A percentile compares a stretch with the other conserved stretches of the same genome.
These are phyloP conservation scores for Parazoanthus swiftii DNA, from an alignment of 92 coral and sea anemone genomes.

Conservation along the genomic window DNA sequence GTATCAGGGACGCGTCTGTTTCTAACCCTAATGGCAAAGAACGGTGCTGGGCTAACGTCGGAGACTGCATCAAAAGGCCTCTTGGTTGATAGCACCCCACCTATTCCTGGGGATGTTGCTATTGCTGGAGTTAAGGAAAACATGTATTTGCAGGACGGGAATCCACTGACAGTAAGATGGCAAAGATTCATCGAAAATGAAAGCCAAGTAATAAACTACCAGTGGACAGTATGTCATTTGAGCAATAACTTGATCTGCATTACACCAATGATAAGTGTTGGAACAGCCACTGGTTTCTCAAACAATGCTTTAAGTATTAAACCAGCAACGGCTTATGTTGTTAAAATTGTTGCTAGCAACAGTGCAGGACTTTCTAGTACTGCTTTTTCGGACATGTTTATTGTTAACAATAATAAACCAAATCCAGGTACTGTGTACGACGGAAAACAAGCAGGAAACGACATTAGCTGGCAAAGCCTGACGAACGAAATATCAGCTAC, in stretches of 20 bases:
- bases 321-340: slow-evolving; percentile 57
- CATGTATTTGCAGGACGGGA: slow-evolving; percentile 50
- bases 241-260: slow-evolving; percentile 32
- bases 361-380: slow-evolving; percentile 50
- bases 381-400: slow-evolving; percentile 43
- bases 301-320: slow-evolving; percentile 49
- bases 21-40: slow-evolving; percentile 52
- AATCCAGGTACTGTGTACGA: slow-evolving; percentile 67
- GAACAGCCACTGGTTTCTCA: slow-evolving; percentile 37
- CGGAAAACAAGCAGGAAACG: slow-evolving; percentile 47
- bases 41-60: slow-evolving; percentile 69
- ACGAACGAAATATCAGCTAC: slow-evolving; percentile 46
- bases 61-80: slow-evolving; percentile 43
- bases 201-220: slow-evolving; percentile 59
- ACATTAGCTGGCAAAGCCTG: slow-evolving; percentile 59
- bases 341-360: slow-evolving; percentile 65
- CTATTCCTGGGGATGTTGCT: slow-evolving; percentile 53
- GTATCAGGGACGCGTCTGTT: slow-evolving; percentile 59
- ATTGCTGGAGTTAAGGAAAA: slow-evolving; percentile 51
- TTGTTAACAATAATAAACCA: slow-evolving; percentile 52
- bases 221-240: slow-evolving; percentile 71
- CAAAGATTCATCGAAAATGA: slow-evolving; percentile 62
- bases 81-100: slow-evolving; percentile 69
- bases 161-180: slow-evolving; percentile 55
- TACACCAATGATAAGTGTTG: slow-evolving; percentile 57